Evolutionary conservation across 2,888 invertebrate species (phyloP).

Genomic region (Mesodorylaimus sp.): DNA sequence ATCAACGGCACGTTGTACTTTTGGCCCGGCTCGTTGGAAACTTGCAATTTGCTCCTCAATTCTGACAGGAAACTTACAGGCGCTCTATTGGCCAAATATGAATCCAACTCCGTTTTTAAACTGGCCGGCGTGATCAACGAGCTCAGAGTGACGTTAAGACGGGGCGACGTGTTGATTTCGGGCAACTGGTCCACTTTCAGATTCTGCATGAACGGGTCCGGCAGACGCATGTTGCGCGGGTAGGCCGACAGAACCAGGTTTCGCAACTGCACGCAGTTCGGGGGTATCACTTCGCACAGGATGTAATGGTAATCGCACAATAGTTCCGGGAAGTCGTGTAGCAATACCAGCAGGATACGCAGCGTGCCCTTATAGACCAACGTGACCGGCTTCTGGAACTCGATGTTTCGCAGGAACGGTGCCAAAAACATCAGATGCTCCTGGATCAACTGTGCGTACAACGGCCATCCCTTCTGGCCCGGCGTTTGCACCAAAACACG

Average conservation of each 20-base stretch:
- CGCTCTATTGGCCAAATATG: conserved; percentile 47
- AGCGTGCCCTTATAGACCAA: conserved; percentile 75
- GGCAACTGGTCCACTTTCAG: conserved; percentile 44
- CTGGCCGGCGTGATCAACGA: conserved; percentile 18
- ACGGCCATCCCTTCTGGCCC: conserved; percentile 57
- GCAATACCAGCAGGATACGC: conserved; percentile 71
- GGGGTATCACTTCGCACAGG: conserved; percentile 96
- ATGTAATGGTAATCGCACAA: conserved; percentile 96
- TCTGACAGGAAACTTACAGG: conserved; percentile 38
- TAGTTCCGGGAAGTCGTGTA: conserved; percentile 98
- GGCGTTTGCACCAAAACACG: conserved; percentile 48
- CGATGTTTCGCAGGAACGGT: conserved; percentile 89
- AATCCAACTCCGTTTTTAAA: conserved; percentile 57
- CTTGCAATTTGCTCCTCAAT: conserved; percentile 31
- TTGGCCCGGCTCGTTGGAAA: conserved; percentile 50
- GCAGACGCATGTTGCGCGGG: conserved; percentile 88
- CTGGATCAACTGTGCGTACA: conserved; percentile 84
- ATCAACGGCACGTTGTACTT: conserved; percentile 85
- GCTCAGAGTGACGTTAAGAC: conserved; percentile 21
- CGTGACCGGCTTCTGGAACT: conserved; percentile 78
- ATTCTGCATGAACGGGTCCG: conserved; percentile 95
- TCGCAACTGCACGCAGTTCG: conserved; percentile 94
- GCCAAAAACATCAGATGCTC: conserved; percentile 90
- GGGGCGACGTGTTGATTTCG: conserved; percentile 26
- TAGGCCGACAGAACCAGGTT: conserved; percentile 94